phyloP scores from a whole-genome alignment of 2,888 invertebrate species.

The Chromoteleia sp. region DNA sequence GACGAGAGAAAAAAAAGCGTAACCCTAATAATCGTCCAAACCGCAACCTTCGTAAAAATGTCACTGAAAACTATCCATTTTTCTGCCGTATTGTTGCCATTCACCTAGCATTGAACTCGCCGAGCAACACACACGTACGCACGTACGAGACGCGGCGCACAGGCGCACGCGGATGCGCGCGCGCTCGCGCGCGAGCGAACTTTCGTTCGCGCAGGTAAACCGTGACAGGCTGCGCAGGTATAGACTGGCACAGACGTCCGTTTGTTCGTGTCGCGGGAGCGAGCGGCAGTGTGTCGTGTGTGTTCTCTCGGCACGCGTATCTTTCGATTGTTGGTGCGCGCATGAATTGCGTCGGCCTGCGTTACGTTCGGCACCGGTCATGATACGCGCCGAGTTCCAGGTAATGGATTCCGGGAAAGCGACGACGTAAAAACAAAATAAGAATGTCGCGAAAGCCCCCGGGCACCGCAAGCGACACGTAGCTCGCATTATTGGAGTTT shows the following conservation, averaged over 20 bases:
- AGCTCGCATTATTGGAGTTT: conserved; percentile 17
- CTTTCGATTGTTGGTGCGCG: conserved; percentile 40
- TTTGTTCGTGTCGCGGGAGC: conserved; percentile 35
- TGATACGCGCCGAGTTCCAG: conserved; percentile 62
- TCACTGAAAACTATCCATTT: conserved; percentile 35
- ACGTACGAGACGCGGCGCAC: conserved; percentile 7
- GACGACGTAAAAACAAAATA: not conserved
- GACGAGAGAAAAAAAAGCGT: too few relatives aligned
- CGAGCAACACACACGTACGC: conserved; percentile 8
- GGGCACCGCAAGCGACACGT: not conserved
- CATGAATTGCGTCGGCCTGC: conserved; percentile 49
- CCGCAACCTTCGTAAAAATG: conserved; percentile 45
- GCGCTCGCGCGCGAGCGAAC: conserved; percentile 39
- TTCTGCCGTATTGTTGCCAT: conserved; percentile 47
- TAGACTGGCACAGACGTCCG: conserved; percentile 25
- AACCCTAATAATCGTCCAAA: conserved; percentile 28
- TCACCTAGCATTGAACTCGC: conserved; percentile 67
- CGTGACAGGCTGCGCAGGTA: conserved; percentile 55
- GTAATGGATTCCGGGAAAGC: conserved; percentile 17
- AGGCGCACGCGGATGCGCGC: not conserved
- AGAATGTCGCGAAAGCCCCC: conserved; percentile 6
- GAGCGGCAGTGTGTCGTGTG: conserved; percentile 53
- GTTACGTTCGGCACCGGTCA: conserved; percentile 57
- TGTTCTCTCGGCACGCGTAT: conserved; percentile 41
- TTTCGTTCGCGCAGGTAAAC: conserved; percentile 62